phyloP scores from a whole-genome alignment of 2,888 invertebrate species.

The Andrena flavipes region DNA sequence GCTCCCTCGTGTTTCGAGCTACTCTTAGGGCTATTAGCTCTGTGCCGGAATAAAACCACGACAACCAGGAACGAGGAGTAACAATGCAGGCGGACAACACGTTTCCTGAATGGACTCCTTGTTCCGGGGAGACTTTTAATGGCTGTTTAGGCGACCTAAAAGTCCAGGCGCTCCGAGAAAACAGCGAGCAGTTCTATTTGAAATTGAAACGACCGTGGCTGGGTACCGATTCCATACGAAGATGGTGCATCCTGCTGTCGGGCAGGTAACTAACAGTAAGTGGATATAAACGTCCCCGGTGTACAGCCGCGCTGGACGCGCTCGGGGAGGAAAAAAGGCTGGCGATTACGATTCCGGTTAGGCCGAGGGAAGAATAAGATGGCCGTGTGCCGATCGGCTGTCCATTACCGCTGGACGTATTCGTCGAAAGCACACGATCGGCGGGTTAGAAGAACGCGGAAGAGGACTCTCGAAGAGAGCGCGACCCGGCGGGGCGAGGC shows the following conservation, averaged over 20 bases:
- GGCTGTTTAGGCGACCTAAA: background rate
- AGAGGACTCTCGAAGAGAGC: slow-evolving; percentile 52
- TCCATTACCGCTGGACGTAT: slow-evolving; percentile 60
- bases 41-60: slow-evolving; percentile 22
- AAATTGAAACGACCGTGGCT: slow-evolving; percentile 17
- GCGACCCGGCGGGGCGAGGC: slow-evolving; percentile 30
- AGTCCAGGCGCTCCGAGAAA: too few relatives aligned
- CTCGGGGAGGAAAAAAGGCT: background rate
- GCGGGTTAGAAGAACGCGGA: slow-evolving; percentile 72
- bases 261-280: slow-evolving; percentile 36
- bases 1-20: slow-evolving; percentile 29
- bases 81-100: background rate
- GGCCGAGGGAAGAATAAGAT: slow-evolving; percentile 22
- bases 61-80: background rate
- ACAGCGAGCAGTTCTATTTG: background rate
- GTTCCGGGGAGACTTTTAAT: slow-evolving; percentile 24
- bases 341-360: slow-evolving; percentile 47
- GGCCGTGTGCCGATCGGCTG: slow-evolving; percentile 42
- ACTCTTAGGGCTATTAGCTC: slow-evolving; percentile 11
- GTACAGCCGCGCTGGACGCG: background rate
- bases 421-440: slow-evolving; percentile 64
- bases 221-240: background rate
- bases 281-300: slow-evolving; percentile 10
- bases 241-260: slow-evolving; percentile 12
- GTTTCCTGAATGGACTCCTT: slow-evolving; percentile 42